Conservation (phyloP, 2,113 vertebrate genomes). For the Telmatochromis bifrenatus region DNA sequence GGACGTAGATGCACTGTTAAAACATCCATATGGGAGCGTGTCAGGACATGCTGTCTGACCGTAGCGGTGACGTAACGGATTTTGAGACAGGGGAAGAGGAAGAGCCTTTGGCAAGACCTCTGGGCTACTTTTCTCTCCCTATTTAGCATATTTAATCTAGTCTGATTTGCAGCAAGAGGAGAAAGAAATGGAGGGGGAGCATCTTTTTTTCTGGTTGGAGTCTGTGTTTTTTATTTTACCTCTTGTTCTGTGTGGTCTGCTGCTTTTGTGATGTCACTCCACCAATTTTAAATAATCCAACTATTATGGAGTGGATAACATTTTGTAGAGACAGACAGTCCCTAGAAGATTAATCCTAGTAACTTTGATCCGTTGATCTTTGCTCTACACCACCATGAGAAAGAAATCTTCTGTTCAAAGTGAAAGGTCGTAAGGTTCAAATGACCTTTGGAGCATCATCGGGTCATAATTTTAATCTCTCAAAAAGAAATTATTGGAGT, state of each 20-base stretch:
- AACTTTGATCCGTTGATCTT: background rate
- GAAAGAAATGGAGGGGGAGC: background rate
- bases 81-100: background rate
- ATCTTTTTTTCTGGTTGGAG: background rate
- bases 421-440: background rate
- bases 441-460: background rate
- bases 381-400: background rate
- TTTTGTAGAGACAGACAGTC: background rate
- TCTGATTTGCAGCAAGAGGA: background rate
- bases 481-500: background rate
- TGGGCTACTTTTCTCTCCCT: background rate
- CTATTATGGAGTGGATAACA: background rate
- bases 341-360: background rate
- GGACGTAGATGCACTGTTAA: background rate
- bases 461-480: background rate
- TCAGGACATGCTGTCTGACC: background rate
- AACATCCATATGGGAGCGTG: background rate
- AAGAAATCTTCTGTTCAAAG: background rate
- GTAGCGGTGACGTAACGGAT: background rate
- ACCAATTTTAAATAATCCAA: background rate
- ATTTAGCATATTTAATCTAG: constrained; percentile 32
- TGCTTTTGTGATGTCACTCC: background rate
- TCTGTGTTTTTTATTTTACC: background rate
- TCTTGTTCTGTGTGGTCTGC: background rate
- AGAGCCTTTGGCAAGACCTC: background rate